Base-by-base conservation (phyloP, 2,113 vertebrate genomes). In the Entosphenus tridentatus region DNA sequence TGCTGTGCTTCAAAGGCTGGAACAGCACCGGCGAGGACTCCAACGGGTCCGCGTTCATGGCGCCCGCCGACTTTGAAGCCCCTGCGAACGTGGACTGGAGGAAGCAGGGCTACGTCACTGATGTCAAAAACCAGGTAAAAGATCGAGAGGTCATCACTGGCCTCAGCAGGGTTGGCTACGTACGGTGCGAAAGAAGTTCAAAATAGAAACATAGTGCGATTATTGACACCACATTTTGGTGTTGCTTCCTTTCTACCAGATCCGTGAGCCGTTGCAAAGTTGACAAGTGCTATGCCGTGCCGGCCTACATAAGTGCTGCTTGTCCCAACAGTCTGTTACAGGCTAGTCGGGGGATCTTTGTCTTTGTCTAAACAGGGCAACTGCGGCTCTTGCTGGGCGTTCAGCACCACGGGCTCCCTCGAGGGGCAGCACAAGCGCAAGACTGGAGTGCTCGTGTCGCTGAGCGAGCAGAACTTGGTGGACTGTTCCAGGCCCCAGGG, bases 381-480 rank as follows among this genome's bases (percentile, higher is more conserved):
- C 54, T 79, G 78, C 0, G 68, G 72, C 3, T 74, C 78, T 0
- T 79, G 77, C 68, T 79, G 78, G 78, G 77, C 78, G 0, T 79
- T 79, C 73, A 74, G 76, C 2, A 75, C 78, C 68, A 75, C 75
- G 0, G 78, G 78, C 8, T 75, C 78, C 14, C 58, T 79, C 56
- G 78, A 79, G n/a, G 78, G 76, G 3, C 71, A 78, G 0, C 73
- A 71, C 10, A 18, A 2, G 58, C 74, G 73, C 0, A 56, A 75
- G 13, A 11, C n/a, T 9, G 62, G n/a, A 11, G 58, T 59, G 71
- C 70, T 72, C 73, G 56, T 8, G 10, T 58, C 58, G 54, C 75
- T 79, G 70, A 79, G 77, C 0, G 76, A 79, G 69, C 78, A 79
- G 74, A 77, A 78, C 73, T 75, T 79, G 70, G 70, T 79, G 0